Conservation (phyloP, 2,113 vertebrate genomes). For the Clupea harengus region DNA sequence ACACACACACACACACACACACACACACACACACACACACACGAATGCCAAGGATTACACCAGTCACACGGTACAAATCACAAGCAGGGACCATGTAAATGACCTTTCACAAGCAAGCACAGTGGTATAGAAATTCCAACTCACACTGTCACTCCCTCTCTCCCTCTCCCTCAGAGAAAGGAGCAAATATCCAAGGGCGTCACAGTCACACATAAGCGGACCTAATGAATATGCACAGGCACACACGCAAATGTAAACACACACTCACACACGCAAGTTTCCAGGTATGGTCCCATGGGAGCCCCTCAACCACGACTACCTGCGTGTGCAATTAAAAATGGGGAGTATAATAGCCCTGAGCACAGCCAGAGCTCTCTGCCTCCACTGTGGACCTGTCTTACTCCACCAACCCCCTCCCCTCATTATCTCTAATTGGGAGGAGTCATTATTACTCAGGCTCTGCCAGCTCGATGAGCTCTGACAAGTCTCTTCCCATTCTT, state of each 20-base stretch:
- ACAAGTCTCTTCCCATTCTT: constrained; percentile 55
- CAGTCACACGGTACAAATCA: neutral
- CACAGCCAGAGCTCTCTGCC: neutral
- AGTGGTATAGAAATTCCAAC: neutral
- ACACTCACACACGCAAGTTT: neutral
- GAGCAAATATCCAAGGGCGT: constrained; percentile 19
- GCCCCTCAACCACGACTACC: constrained; percentile 29
- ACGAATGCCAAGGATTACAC: neutral
- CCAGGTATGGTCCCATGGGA: neutral
- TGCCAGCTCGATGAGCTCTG: constrained; percentile 56
- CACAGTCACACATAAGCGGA: neutral
- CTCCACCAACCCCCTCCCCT: neutral
- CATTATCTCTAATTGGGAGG: constrained; percentile 67
- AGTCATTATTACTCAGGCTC: constrained; percentile 51
- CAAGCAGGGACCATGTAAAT: constrained; percentile 2
- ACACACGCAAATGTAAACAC: neutral
- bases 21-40: neutral
- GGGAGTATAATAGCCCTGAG: constrained; percentile 32
- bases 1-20: too few relatives aligned
- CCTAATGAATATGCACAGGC: constrained; percentile 11
- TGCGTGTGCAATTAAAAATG: constrained; percentile 65
- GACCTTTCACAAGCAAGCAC: constrained; percentile 10
- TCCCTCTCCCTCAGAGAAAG: constrained; percentile 37
- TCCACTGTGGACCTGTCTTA: neutral
- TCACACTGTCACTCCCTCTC: neutral